A percentile compares a stretch with the other conserved stretches of the same genome.
phyloP scores from a whole-genome alignment of 2,888 invertebrate genomes.

The Pristionchus japonicus region DNA sequence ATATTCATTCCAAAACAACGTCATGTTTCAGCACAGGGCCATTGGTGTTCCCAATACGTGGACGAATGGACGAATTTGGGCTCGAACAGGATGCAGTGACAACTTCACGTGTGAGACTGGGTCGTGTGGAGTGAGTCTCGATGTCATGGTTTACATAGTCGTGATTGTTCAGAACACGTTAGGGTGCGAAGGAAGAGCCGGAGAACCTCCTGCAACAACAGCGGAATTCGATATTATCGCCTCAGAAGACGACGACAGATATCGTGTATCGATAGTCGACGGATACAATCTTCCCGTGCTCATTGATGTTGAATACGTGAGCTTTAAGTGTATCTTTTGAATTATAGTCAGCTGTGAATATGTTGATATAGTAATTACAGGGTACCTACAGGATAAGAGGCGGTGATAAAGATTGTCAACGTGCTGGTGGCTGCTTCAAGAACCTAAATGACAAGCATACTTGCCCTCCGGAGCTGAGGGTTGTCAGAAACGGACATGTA shows the following conservation, averaged over 20 bases:
- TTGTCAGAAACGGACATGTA: neutral
- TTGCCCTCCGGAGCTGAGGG: neutral
- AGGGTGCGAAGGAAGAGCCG: conserved; percentile 77
- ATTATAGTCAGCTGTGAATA: too few species aligned
- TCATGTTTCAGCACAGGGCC: neutral
- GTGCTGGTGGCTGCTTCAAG: conserved; percentile 46
- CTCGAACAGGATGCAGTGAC: neutral
- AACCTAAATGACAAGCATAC: neutral
- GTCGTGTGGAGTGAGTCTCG: neutral
- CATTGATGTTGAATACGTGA: conserved; percentile 51
- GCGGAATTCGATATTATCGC: conserved; percentile 77
- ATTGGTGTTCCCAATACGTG: neutral
- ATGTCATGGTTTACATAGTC: neutral
- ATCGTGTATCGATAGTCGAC: conserved; percentile 79
- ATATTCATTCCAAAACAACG: too few species aligned
- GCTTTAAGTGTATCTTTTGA: too few species aligned
- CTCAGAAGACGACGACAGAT: conserved; percentile 75
- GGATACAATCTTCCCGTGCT: conserved; percentile 76
- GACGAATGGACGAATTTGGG: neutral
- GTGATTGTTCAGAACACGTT: conserved; percentile 49
- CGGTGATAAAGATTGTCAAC: conserved; percentile 42
- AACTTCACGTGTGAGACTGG: neutral
- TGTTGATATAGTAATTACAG: too few species aligned
- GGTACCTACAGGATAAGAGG: conserved; percentile 46
- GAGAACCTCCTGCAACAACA: conserved; percentile 76